These are phyloP conservation scores for Oxytorus armatus DNA, from an alignment of 2,888 invertebrate genomes.

Conservation along the genomic window DNA sequence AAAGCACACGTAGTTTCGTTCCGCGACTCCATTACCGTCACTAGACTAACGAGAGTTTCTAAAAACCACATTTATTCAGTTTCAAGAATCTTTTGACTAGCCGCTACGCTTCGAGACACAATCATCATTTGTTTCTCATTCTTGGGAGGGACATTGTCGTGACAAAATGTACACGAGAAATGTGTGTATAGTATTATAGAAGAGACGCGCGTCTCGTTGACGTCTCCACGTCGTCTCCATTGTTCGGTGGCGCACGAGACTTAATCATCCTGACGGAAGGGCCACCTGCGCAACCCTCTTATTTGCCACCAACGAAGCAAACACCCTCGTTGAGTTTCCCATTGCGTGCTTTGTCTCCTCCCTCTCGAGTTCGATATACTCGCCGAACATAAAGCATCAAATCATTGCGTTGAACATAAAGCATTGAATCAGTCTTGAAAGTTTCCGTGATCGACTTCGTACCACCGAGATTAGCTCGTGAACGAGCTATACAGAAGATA, in stretches of 20 bases:
- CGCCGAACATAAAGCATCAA: background rate
- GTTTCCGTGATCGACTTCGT: constrained; percentile 5
- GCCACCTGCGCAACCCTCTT: constrained; percentile 75
- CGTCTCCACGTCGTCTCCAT: constrained; percentile 73
- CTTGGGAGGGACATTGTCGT: constrained; percentile 21
- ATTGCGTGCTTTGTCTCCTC: constrained; percentile 36
- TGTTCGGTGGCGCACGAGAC: constrained; percentile 76
- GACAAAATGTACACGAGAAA: background rate
- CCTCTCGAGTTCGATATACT: background rate
- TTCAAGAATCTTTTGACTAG: too few species aligned
- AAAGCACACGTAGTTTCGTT: too few species aligned
- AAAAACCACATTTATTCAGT: too few species aligned
- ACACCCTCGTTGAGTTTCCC: constrained; percentile 71
- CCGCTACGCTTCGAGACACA: background rate
- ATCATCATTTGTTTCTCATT: background rate
- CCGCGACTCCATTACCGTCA: too few species aligned
- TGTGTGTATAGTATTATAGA: background rate
- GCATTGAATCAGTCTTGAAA: constrained; percentile 25
- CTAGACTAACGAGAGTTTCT: too few species aligned
- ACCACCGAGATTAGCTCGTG: constrained; percentile 16
- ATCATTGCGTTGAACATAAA: background rate
- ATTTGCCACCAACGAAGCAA: constrained; percentile 26
- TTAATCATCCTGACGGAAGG: constrained; percentile 78
- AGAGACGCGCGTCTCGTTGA: constrained; percentile 45
- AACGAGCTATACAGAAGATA: background rate